Conservation (phyloP, 1,140 invertebrate genomes). For the Drosophila kanapiae region DNA sequence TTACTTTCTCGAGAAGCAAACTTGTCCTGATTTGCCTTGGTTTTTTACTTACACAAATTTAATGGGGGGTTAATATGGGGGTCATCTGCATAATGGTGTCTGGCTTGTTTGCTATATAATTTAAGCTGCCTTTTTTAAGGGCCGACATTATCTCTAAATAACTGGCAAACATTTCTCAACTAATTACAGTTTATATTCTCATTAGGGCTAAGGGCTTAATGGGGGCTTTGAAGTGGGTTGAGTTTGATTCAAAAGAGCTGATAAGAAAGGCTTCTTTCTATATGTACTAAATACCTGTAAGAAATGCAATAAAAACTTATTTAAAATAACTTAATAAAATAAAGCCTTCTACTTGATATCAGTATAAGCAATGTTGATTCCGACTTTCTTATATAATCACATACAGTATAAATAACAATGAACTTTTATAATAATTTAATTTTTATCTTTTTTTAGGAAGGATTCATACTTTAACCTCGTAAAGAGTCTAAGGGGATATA, state of each 20-base stretch:
- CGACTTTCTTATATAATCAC: too few species aligned
- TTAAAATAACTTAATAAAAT: not conserved
- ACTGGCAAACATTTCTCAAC: slow-evolving; percentile 8
- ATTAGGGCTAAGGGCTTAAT: slow-evolving; percentile 1
- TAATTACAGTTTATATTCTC: slow-evolving; percentile 13
- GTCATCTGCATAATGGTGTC: slow-evolving; percentile 27
- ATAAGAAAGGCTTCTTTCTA: slow-evolving; percentile 4
- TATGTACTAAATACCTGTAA: not conserved
- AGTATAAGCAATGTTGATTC: too few species aligned
- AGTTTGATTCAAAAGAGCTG: slow-evolving; percentile 1
- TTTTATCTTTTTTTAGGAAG: too few species aligned
- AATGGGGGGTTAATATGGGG: slow-evolving; percentile 8
- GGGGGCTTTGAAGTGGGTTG: slow-evolving; percentile 7
- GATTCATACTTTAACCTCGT: too few species aligned
- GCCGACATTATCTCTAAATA: not conserved
- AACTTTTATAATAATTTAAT: too few species aligned
- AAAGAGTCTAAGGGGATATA: not conserved
- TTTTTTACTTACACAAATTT: not conserved
- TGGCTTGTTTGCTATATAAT: slow-evolving; percentile 1
- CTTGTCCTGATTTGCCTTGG: not conserved
- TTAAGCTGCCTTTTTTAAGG: slow-evolving; percentile 1
- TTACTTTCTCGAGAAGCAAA: slow-evolving; percentile 33
- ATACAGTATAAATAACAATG: too few species aligned
- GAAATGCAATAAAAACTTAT: not conserved
- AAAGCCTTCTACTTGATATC: not conserved